Base-by-base conservation (phyloP, 2,888 invertebrate genomes). In the Himalopsyche kuldschensis region DNA sequence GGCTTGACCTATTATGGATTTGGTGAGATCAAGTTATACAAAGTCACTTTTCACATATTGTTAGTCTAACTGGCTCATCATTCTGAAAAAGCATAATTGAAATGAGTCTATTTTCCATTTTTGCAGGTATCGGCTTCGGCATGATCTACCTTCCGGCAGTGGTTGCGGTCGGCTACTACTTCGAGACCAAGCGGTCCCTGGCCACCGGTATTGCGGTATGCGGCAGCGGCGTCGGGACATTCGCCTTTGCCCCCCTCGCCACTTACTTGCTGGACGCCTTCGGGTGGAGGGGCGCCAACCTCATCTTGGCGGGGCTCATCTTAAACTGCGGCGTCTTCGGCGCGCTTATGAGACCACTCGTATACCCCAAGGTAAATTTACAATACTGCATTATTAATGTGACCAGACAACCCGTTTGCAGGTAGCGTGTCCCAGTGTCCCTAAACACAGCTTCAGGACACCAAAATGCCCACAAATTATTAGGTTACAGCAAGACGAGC, bases 151-250 rank as follows among this genome's bases (percentile, higher is more conserved):
- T 99, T 77, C 99, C 99, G 0, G 98, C 99, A 1, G 98, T 99
- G 55, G 98, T 99, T 15, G 97, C 97, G 81, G 98, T 99, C 32
- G 98, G 98, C 6, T 98, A 98, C 91, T 99, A 99, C 92, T 99
- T 99, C 91, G 98, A 99, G 91, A 97, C 97, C 77, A 96, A 97
- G 88, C 93, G 98, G 85, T 97, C 98, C 15, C 91, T 99, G 86
- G 99, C 99, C 78, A 99, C 98, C 80, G 98, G 95, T 81, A 96
- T 97, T 84, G 98, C 98, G 0, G 98, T 98, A 0, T 98, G 98
- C 89, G 99, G 99, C 8, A 98, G 98, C 0, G 99, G 99, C 3
- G 91, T 92, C 2, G 99, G 99, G 77, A 98, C 98, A 2, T 98
- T 99, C 90, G 95, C 96, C 76, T 98, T 99, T 89, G 98, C 99